Evolutionary conservation across 35 echinoderm and acorn worm genomes (phyloP).

Genomic region (Heliocidaris erythrogramma): DNA sequence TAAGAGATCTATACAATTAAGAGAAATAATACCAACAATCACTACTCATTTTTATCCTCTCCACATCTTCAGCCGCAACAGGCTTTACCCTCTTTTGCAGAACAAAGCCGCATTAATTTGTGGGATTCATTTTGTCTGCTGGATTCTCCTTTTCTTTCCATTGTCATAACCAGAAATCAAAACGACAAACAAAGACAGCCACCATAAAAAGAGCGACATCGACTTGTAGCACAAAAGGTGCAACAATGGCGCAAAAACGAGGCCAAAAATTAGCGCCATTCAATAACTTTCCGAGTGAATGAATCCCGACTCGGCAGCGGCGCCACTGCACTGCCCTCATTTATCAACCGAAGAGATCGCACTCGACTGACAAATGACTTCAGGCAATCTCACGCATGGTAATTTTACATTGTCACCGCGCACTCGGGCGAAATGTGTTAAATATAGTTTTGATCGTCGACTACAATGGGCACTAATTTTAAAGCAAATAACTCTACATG

Average conservation of each 20-base stretch:
- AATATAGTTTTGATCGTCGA: conserved; percentile 44
- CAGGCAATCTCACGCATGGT: conserved; percentile 41
- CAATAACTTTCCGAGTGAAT: neutral
- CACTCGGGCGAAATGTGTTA: conserved; percentile 46
- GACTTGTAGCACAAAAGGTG: conserved; percentile 17
- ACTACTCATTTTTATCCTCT: neutral
- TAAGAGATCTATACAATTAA: neutral
- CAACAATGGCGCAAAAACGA: conserved; percentile 35
- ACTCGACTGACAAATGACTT: conserved; percentile 36
- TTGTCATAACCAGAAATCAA: neutral
- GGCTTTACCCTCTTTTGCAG: neutral
- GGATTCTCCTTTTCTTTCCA: neutral
- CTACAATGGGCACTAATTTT: conserved; percentile 40
- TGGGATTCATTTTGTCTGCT: conserved; percentile 25
- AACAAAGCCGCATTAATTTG: conserved; percentile 38
- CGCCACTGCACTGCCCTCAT: neutral
- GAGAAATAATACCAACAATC: neutral
- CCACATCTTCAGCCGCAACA: neutral
- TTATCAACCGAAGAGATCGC: conserved; percentile 14
- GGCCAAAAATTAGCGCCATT: conserved; percentile 44
- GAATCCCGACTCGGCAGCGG: neutral
- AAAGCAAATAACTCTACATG: conserved; percentile 49
- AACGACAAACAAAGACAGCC: neutral
- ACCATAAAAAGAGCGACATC: conserved; percentile 21
- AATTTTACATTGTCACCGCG: conserved; percentile 36